phyloP scores from a whole-genome alignment of 2,888 invertebrate genomes.

The Eristalinus sepulchralis region DNA sequence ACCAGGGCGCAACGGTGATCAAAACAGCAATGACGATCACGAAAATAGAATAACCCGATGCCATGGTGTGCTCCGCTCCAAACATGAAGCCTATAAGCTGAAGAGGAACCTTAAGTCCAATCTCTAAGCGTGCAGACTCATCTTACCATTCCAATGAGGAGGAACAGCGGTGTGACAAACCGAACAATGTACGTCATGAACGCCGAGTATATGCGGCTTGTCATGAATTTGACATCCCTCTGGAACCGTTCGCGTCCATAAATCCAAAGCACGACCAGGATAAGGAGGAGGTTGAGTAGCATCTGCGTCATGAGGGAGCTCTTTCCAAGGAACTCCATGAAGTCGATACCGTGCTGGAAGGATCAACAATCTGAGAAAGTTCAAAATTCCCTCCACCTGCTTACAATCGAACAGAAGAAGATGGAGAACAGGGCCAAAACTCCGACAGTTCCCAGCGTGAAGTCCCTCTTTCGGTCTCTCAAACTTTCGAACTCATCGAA shows the following conservation, averaged over 20 bases:
- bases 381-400: not conserved
- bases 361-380: not conserved
- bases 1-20: conserved; percentile 74
- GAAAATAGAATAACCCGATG: not conserved
- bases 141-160: conserved; percentile 75
- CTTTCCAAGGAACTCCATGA: conserved; percentile 72
- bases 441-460: conserved; percentile 72
- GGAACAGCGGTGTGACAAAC: conserved; percentile 88
- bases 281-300: conserved; percentile 85
- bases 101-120: not conserved
- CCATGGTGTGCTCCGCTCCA: not conserved
- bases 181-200: conserved; percentile 79
- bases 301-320: conserved; percentile 82
- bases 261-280: conserved; percentile 67
- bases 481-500: conserved; percentile 78
- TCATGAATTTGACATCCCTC: conserved; percentile 68
- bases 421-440: conserved; percentile 72
- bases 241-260: conserved; percentile 69
- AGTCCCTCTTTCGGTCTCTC: conserved; percentile 73
- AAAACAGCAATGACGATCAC: not conserved
- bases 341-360: conserved; percentile 74
- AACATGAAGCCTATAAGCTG: not conserved
- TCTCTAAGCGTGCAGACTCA: too few relatives aligned
- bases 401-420: conserved; percentile 74
- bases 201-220: conserved; percentile 16